A percentile compares a stretch with the other conserved stretches of the same genome.
Conservation (phyloP, 2,888 invertebrate species). For the Aporophyla lueneburgensis region DNA sequence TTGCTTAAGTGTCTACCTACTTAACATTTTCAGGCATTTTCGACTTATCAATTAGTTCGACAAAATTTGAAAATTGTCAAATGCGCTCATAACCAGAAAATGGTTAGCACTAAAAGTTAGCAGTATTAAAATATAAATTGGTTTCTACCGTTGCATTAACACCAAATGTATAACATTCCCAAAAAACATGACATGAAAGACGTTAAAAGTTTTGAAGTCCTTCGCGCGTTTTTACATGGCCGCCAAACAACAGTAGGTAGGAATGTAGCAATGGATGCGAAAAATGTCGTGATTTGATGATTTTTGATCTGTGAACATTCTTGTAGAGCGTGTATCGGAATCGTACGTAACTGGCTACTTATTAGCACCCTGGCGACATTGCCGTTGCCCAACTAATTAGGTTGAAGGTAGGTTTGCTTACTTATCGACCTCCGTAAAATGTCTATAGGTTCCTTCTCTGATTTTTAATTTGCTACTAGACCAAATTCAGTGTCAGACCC, state of each 20-base stretch:
- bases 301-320: conserved; percentile 23
- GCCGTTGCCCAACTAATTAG: conserved; percentile 25
- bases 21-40: not conserved
- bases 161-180: not conserved
- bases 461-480: too few species aligned
- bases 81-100: conserved; percentile 44
- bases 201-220: not conserved
- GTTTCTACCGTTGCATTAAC: conserved; percentile 47
- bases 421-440: not conserved
- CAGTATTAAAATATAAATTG: conserved; percentile 38
- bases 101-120: conserved; percentile 37
- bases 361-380: conserved; percentile 45
- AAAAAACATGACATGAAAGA: not conserved
- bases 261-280: not conserved
- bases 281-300: not conserved
- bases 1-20: too few species aligned
- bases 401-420: conserved; percentile 1
- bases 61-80: conserved; percentile 22
- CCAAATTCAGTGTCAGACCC: too few species aligned
- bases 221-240: not conserved
- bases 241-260: not conserved
- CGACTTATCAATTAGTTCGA: not conserved
- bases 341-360: conserved; percentile 12
- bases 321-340: conserved; percentile 17
- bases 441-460: too few species aligned